Percentiles rank a stretch among this genome's conserved stretches.
These are phyloP conservation scores for Hassar affinis DNA, from an alignment of 2,113 vertebrate species.

Conservation along the genomic window DNA sequence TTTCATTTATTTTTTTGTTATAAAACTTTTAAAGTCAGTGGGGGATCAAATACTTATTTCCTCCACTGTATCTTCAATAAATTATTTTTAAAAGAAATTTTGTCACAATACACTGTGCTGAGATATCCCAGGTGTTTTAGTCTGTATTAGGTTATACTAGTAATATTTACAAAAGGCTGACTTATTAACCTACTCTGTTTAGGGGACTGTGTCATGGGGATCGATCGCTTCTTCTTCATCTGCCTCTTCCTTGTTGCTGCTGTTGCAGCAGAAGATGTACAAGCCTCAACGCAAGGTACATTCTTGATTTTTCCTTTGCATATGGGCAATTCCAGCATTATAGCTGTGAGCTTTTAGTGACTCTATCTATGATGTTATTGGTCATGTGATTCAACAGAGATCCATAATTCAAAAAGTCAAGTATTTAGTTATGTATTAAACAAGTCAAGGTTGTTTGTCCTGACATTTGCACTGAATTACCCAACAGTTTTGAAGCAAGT, in stretches of 20 bases:
- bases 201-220: conserved; percentile 43
- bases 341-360: not conserved
- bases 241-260: conserved; percentile 26
- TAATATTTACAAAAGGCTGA: not conserved
- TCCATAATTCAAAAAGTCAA: not conserved
- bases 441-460: not conserved
- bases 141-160: not conserved
- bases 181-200: conserved; percentile 5
- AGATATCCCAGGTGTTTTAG: not conserved
- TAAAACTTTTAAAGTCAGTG: no score
- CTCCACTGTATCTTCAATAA: no score
- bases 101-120: not conserved
- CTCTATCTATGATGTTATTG: not conserved
- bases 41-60: no score
- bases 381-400: not conserved
- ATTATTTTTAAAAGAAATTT: no score
- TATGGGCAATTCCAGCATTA: not conserved
- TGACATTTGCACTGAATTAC: not conserved
- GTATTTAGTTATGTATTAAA: not conserved
- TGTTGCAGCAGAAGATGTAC: conserved; percentile 28
- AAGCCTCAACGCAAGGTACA: conserved; percentile 39
- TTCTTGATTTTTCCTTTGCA: not conserved
- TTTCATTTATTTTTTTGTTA: no score
- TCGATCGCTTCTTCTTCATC: not conserved
- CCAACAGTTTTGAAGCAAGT: not conserved